Evolutionary conservation across 1,140 invertebrate species (phyloP), one percentile per base, ranked within the genome.

Genomic region (Sycophila sp.): DNA sequence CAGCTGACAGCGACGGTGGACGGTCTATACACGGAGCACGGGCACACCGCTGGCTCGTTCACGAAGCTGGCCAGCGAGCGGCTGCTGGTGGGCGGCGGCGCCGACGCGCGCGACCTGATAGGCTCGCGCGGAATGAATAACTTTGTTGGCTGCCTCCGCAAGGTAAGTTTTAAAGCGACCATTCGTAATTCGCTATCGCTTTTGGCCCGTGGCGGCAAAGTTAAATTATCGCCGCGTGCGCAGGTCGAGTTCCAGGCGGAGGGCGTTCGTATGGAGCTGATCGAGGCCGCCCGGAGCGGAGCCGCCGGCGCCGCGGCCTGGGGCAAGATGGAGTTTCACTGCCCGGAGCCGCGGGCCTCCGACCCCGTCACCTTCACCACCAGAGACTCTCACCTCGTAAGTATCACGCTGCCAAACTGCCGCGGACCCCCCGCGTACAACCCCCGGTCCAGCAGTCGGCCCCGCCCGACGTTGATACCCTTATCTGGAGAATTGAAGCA

Each of bases 81-180:
- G 38, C 91, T 97, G 8, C 94, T 94, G 76, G 92, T 99, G 13
- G 97, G 96, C 4, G 97, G 97, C 2, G 94, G 94, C 17, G 92
- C 96, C 28, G 93, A 95, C 80, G 91, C 93, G 2, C 87, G 90
- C 38, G 91, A 91, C 2, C 85, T 96, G 42, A 91, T 92, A n/a
- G 95, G 94, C 0, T 91, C 94, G n/a, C 89, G 92, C 63, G 92
- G 94, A 15, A 91, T 93, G 80, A 93, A 90, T 77, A 98, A 97
- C 85, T 99, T 98, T 81, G 93, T 97, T 72, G 97, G 97, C 4
- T 99, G 97, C 82, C 88, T 99, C 78, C 91, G 95, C 83, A 97
- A 98, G 90, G 97, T 98, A 85, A 17, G 42, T 22, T 47, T 47
- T 40, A 40, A 40, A 17, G 19, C 42, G n/a, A n/a, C n/a, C n/a